phyloP scores from a whole-genome alignment of 1,140 invertebrate species.

The Drosophila equinoxialis region DNA sequence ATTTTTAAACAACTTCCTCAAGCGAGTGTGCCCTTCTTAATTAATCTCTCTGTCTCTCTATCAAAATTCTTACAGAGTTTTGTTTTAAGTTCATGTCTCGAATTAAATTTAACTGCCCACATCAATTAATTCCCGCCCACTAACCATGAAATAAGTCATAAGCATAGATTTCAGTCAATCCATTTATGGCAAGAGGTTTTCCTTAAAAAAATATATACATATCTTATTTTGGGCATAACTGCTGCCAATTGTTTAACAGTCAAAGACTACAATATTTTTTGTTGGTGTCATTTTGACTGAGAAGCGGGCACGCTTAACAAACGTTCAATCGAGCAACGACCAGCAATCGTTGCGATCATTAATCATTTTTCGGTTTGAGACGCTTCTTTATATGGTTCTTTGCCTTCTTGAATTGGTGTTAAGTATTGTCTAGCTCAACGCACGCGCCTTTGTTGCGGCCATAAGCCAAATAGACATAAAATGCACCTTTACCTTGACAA shows the following conservation, averaged over 20 bases:
- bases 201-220: background rate
- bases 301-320: constrained; percentile 23
- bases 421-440: constrained; percentile 28
- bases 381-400: constrained; percentile 52
- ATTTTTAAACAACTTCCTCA: constrained; percentile 28
- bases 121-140: constrained; percentile 66
- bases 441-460: constrained; percentile 36
- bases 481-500: constrained; percentile 46
- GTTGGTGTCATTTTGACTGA: constrained; percentile 36
- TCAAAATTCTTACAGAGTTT: constrained; percentile 34
- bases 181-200: constrained; percentile 36
- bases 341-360: constrained; percentile 46
- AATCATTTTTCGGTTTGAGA: constrained; percentile 52
- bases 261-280: constrained; percentile 18
- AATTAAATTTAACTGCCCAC: constrained; percentile 65
- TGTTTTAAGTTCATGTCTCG: constrained; percentile 30
- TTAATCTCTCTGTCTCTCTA: constrained; percentile 43
- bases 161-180: constrained; percentile 39
- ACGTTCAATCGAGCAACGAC: background rate
- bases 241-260: constrained; percentile 24
- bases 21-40: constrained; percentile 66
- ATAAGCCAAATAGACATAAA: constrained; percentile 13
- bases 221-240: constrained; percentile 46
- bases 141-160: constrained; percentile 18
- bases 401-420: constrained; percentile 54